These are phyloP conservation scores for Dilophus febrilis DNA, from an alignment of 2,888 invertebrate species.

Conservation along the genomic window DNA sequence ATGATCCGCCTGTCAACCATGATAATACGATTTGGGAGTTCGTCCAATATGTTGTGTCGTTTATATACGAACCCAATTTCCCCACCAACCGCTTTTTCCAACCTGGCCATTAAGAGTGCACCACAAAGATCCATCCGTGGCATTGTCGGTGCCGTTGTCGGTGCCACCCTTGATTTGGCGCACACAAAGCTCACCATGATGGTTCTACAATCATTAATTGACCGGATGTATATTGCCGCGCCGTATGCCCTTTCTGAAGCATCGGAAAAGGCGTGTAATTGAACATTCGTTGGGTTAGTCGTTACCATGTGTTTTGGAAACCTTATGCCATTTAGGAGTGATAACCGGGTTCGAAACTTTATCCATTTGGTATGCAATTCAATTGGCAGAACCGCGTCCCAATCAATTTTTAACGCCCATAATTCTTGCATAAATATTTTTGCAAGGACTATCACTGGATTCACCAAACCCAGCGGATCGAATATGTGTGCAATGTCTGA, in stretches of 20 bases:
- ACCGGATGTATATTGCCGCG: too few relatives aligned
- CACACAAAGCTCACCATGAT: neutral
- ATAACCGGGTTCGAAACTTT: neutral
- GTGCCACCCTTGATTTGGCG: neutral
- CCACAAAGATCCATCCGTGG: neutral
- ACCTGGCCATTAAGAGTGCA: neutral
- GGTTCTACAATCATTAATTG: neutral
- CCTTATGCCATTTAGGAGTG: neutral
- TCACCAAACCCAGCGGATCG: neutral
- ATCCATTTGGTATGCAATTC: neutral
- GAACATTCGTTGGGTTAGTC: neutral
- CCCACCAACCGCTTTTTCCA: too few relatives aligned
- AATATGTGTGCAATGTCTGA: neutral
- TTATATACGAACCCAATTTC: too few relatives aligned
- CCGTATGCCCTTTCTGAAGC: constrained; percentile 6
- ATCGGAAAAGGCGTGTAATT: constrained; percentile 4
- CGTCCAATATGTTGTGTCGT: neutral
- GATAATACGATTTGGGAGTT: neutral
- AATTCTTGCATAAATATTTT: too few relatives aligned
- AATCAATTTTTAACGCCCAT: neutral
- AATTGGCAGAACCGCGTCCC: neutral
- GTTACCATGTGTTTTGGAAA: neutral
- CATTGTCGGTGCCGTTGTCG: neutral
- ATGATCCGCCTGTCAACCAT: neutral
- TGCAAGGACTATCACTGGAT: neutral